Base-by-base conservation (phyloP, 2,888 invertebrate species). In the Zygothrica quintamaculata region DNA sequence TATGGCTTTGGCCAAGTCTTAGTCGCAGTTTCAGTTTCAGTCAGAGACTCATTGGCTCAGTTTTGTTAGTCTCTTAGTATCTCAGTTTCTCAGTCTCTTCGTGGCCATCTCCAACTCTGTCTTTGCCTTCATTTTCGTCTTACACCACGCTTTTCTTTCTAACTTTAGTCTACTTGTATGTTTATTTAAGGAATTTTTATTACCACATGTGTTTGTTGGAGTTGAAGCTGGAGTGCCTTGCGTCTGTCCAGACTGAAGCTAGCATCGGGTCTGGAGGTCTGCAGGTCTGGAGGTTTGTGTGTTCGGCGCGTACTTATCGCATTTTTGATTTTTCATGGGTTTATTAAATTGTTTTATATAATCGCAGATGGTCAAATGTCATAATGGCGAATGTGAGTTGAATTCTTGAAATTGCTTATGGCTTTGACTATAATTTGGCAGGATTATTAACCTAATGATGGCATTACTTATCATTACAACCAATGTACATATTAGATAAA, bases 261-360 rank as follows among this genome's bases (percentile, higher is more conserved):
- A 12, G 57, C 12, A 26, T 43, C 53, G 26, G 36, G 9, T 22
- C 26, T 51, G 25, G 11, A 18, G 34, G 18, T 22, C 18, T 22
- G n/a, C n/a, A n/a, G n/a, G n/a, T 26, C 26, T 26, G 26, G 4
- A 26, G 12, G 25, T 29, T 29, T 29, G n/a, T 62, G 59, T 47
- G 60, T 47, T 39, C 22, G 52, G 18, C 34, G 67, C 67, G 40
- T 42, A 65, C 65, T 73, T 74, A 86, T 82, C 86, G 86, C 79
- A 82, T 82, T 80, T 77, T 71, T 57, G 84, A 86, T 82, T 86
- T 84, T 81, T 76, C 86, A 81, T 86, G 80, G 84, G 84, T 84
- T 79, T 86, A 86, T 86, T 79, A 84, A 76, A 79, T 76, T 74
- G 74, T 81, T 84, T 61, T 64, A 61, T 71, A 80, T 52, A 59